Evolutionary conservation across 1,140 invertebrate genomes (phyloP), one percentile per base, ranked within the genome.

Genomic region (Glomeris maerens): DNA sequence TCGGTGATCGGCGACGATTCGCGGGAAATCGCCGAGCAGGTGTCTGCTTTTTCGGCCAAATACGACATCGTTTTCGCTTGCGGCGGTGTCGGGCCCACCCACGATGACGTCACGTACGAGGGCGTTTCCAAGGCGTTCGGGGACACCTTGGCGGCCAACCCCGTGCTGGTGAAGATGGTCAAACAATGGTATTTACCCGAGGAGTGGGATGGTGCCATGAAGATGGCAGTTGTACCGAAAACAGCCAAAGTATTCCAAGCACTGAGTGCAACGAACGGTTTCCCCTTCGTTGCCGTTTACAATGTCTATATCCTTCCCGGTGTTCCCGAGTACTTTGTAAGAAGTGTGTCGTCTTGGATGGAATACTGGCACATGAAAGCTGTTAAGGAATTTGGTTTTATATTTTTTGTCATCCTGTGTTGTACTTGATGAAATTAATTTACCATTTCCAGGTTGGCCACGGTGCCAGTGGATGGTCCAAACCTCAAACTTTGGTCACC

Each of bases 41-140:
- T 88, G 3, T 60, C 61, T 42, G 49, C 72, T 36, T 83, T 83
- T 65, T 83, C 81, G 3, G 58, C 66, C 23, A 53, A 54, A 25
- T 78, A 60, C 60, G 71, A 69, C 42, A 67, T 79, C 68, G 83
- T 89, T 27, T 72, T 88, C 38, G 86, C 84, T 1, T 76, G 80
- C 2, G 84, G 84, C 39, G 84, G 84, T 27, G 78, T 89, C 57
- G 85, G 84, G 22, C 83, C 84, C 3, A 88, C 85, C 36, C 84
- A 89, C 64, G 84, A 89, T 68, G 85, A 89, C 67, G 68, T 84
- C 51, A 88, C 84, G 20, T 87, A 81, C 68, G 76, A 79, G 72
- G 83, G 78, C 68, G 64, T 86, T 7, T 81, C 80, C 5, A 73
- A 74, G 64, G 83, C 81, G 5, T 86, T 88, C 67, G 60, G 69